A percentile compares a stretch with the other conserved stretches of the same genome.
Evolutionary conservation across 2,113 vertebrate species (phyloP).

Genomic region (Coracopsis vasa): DNA sequence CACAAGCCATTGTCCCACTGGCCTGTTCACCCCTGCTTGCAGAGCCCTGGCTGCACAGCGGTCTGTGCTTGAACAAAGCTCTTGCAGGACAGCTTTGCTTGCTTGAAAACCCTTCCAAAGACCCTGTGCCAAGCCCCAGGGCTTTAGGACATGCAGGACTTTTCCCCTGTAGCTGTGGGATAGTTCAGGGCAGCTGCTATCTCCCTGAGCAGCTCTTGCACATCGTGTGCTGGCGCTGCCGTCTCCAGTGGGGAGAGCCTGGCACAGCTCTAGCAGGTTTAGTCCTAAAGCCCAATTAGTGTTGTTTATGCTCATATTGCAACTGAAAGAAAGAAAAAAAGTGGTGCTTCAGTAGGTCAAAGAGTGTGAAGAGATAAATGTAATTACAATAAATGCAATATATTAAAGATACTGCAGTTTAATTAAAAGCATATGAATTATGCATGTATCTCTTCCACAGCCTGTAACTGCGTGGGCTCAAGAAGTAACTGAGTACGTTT

Average conservation of each 20-base stretch:
- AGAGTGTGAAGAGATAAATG: background rate
- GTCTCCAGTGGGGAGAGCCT: background rate
- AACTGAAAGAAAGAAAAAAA: background rate
- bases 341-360: background rate
- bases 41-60: background rate
- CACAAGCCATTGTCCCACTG: background rate
- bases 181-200: background rate
- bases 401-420: background rate
- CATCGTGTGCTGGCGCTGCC: fast-evolving
- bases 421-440: slow-evolving; percentile 46
- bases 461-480: background rate
- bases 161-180: background rate
- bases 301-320: background rate
- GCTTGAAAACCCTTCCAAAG: background rate
- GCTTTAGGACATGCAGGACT: background rate
- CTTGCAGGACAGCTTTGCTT: background rate
- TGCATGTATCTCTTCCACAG: background rate
- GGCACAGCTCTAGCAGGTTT: background rate
- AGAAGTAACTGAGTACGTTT: background rate
- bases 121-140: too few relatives aligned
- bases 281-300: background rate
- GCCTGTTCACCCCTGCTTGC: background rate
- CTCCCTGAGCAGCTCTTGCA: background rate
- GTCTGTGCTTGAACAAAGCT: background rate
- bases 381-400: background rate